phyloP scores from a whole-genome alignment of 2,888 invertebrate species.

The Pinctada fucata region DNA sequence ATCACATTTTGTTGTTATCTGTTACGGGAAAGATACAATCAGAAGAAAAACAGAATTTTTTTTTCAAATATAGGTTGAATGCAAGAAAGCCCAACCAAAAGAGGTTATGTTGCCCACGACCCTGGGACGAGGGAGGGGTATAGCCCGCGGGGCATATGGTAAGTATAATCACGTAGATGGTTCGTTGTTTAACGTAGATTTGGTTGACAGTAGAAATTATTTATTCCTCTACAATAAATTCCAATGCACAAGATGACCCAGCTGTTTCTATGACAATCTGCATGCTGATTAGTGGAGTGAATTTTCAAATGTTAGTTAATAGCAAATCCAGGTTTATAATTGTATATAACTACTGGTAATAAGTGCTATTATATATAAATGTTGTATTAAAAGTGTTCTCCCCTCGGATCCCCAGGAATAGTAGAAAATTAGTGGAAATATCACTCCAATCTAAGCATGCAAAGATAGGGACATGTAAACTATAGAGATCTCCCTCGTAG shows the following conservation, averaged over 20 bases:
- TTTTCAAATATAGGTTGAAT: slow-evolving; percentile 90
- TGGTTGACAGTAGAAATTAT: slow-evolving; percentile 24
- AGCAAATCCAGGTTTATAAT: slow-evolving; percentile 10
- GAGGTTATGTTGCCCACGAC: slow-evolving; percentile 97
- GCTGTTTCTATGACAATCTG: slow-evolving; percentile 52
- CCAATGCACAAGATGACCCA: slow-evolving; percentile 54
- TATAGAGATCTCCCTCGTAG: no score
- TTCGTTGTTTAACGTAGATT: slow-evolving; percentile 24
- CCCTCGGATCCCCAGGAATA: not conserved
- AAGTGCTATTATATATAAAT: no score
- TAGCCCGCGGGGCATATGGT: slow-evolving; percentile 65
- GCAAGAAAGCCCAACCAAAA: slow-evolving; percentile 99
- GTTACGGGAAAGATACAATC: no score
- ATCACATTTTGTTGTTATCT: no score
- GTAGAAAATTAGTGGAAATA: slow-evolving; percentile 7
- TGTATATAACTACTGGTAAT: not conserved
- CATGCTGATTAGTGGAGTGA: slow-evolving; percentile 39
- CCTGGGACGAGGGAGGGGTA: slow-evolving; percentile 66
- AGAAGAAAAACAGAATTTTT: not conserved
- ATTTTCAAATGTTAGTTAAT: slow-evolving; percentile 9
- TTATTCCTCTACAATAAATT: slow-evolving; percentile 33
- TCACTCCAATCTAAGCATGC: no score
- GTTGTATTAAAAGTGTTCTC: no score
- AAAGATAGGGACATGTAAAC: no score
- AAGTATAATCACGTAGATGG: slow-evolving; percentile 14